Percentiles rank a stretch among this genome's conserved stretches.
These are phyloP conservation scores for Empidonax alnorum DNA, from an alignment of 2,113 vertebrate genomes.

Conservation along the genomic window DNA sequence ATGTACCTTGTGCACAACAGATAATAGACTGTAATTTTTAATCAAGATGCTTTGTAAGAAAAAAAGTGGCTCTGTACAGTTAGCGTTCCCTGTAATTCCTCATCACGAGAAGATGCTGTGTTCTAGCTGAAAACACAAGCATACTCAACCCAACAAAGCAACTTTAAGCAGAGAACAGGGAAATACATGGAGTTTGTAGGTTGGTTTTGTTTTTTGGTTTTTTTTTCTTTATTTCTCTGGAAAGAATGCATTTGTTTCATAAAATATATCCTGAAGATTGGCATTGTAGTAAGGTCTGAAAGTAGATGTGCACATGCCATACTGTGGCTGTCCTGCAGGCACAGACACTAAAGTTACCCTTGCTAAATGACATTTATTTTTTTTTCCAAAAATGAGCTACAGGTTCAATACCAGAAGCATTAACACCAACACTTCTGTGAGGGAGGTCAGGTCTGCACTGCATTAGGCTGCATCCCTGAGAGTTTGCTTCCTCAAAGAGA, in stretches of 20 bases:
- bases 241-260: neutral
- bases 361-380: neutral
- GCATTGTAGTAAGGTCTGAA: neutral
- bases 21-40: neutral
- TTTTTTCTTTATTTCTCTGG: neutral
- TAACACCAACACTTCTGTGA: neutral
- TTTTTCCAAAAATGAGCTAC: neutral
- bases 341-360: neutral
- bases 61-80: neutral
- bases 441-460: neutral
- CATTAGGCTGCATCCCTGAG: neutral
- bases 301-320: neutral
- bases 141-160: constrained; percentile 6
- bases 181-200: neutral
- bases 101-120: neutral
- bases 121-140: constrained; percentile 8
- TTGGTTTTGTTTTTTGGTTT: neutral
- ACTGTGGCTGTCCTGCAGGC: neutral
- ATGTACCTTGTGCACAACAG: neutral
- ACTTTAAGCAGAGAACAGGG: neutral
- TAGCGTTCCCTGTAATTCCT: constrained; percentile 1
- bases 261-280: neutral
- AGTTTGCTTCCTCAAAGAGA: neutral
- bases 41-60: neutral
- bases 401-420: neutral